Percentiles rank a stretch among this genome's conserved stretches.
These are phyloP conservation scores for Drosophila takahashii DNA, from an alignment of 1,140 invertebrate genomes.

Conservation along the genomic window DNA sequence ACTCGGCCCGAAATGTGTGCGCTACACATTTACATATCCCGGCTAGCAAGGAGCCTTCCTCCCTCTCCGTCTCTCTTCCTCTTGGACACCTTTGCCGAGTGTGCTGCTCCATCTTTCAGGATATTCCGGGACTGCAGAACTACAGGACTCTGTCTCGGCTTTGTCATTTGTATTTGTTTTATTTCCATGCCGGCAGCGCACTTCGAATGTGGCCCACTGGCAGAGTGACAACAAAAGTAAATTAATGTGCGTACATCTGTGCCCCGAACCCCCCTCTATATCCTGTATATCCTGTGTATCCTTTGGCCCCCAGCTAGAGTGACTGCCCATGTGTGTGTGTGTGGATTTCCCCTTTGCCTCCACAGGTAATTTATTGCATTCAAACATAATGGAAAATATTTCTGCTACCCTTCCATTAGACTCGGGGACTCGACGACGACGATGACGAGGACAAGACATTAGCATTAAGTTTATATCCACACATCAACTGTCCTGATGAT, in stretches of 20 bases:
- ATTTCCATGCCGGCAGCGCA: constrained; percentile 73
- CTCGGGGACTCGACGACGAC: constrained; percentile 9
- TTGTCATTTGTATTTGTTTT: constrained; percentile 82
- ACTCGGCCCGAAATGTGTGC: constrained; percentile 76
- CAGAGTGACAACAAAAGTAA: constrained; percentile 83
- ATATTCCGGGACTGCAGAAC: no score
- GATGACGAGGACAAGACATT: constrained; percentile 64
- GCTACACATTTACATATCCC: constrained; percentile 82
- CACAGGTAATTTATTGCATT: constrained; percentile 84
- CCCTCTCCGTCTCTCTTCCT: constrained; percentile 7
- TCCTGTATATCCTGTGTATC: not conserved
- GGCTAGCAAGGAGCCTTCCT: constrained; percentile 30
- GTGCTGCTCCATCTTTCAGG: constrained; percentile 18
- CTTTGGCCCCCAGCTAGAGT: not conserved
- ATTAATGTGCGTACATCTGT: constrained; percentile 80
- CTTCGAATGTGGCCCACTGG: constrained; percentile 82
- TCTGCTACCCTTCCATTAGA: constrained; percentile 69
- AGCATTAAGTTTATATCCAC: constrained; percentile 79
- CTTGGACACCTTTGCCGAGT: constrained; percentile 15
- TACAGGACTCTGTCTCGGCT: constrained; percentile 43
- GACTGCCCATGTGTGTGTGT: constrained; percentile 22
- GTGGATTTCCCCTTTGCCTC: constrained; percentile 72
- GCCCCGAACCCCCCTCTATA: constrained; percentile 16
- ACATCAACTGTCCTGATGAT: constrained; percentile 67
- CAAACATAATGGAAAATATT: constrained; percentile 83